Conservation (phyloP, 2,888 invertebrate species). For the Diogma glabrata region DNA sequence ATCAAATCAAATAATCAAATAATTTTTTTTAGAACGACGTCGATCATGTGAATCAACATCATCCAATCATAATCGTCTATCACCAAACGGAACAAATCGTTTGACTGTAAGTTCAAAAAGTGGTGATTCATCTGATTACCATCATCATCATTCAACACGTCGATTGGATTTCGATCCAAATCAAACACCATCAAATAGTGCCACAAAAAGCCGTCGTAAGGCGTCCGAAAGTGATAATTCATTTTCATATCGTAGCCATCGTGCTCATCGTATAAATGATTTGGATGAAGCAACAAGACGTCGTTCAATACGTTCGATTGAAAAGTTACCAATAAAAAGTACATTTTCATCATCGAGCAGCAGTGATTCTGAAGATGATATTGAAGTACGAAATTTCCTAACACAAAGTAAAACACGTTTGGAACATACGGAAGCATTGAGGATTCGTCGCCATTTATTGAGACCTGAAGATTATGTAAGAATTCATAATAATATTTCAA, state of each 20-base stretch:
- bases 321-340: conserved; percentile 21
- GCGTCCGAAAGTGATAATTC: conserved; percentile 35
- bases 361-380: conserved; percentile 33
- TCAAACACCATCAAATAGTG: conserved; percentile 20
- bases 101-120: neutral
- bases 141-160: conserved; percentile 20
- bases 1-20: neutral
- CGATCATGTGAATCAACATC: conserved; percentile 8
- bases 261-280: conserved; percentile 31
- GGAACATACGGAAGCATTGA: conserved; percentile 34
- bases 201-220: conserved; percentile 31
- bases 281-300: conserved; percentile 23
- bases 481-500: conserved; percentile 8
- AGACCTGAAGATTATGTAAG: conserved; percentile 38
- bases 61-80: conserved; percentile 4
- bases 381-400: conserved; percentile 33
- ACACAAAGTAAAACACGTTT: conserved; percentile 32
- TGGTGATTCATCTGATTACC: conserved; percentile 12
- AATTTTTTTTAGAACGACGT: conserved; percentile 5
- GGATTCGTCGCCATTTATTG: conserved; percentile 35
- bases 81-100: neutral
- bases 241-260: too few species aligned
- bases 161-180: conserved; percentile 34
- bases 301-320: conserved; percentile 34
- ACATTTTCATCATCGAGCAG: conserved; percentile 34